Evolutionary conservation across 2,888 invertebrate genomes (phyloP), one percentile per base, ranked within the genome.

Genomic region (Callinectes sapidus): DNA sequence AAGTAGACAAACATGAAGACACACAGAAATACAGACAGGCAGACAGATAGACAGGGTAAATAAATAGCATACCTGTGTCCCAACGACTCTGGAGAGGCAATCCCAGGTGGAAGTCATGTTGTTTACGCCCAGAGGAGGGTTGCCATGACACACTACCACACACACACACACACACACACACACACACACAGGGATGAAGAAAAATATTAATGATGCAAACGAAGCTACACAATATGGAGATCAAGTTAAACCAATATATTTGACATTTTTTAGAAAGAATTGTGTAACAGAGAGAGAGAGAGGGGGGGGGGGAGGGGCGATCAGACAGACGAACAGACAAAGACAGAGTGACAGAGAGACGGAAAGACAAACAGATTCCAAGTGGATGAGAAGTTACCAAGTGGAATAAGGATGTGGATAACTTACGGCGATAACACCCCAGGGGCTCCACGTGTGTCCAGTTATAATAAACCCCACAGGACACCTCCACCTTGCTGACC

Each of bases 71-170:
- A 81, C 81, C 81, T 81, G 81, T 16, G 35, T 81, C 35, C 81
- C 35, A 2, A 81, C 81, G 13, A 35, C 16, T 35, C 81, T 81
- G 35, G 81, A 14, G 32, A 35, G 18, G 5, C 35, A 10, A 32
- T 81, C 81, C 81, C 81, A 81, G 16, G 81, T 32, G 81, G 81
- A 81, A 14, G 81, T 81, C 32, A 81, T 35, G 81, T 81, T 81
- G 81, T 81, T 10, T 2, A 5, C 0, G 13, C 10, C 35, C 35
- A 5, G 8, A 16, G 81, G 81, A 81, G 81, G 81, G 18, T 81
- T 35, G 81, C 18, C 32, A 32, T 32, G 81, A 35, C 81, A 81
- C 81, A 81, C 81, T 81, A 14, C 35, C 23, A 81, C 81, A 81
- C 71, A 28, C 71, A 71, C 71, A 28, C 71, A 28, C 71, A 28